Evolutionary conservation across 2,113 vertebrate species (phyloP), one percentile per base, ranked within the genome.

Genomic region (Galbula dea): DNA sequence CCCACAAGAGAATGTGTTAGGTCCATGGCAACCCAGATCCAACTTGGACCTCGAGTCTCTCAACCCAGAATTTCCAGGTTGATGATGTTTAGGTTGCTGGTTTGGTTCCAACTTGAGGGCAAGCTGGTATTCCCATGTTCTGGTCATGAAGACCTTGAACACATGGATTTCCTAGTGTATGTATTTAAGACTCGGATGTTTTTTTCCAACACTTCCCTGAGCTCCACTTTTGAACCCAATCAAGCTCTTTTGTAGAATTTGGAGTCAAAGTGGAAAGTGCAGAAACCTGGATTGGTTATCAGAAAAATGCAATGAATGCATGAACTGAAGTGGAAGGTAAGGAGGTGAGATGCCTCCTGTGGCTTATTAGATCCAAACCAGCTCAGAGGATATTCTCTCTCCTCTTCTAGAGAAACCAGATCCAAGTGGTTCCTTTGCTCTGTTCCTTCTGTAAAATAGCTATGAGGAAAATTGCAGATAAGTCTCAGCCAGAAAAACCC

Each of bases 401-500:
- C 79, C 79, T 83, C 49, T 67, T 90, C 79, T 86, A 66, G 46
- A 54, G 76, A 91, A 96, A 94, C 51, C 63, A 83, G 79, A 95
- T 93, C 83, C 95, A 93, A 96, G 55, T 77, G 85, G 65, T 96
- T 93, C 94, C 93, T 95, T 89, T 91, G 37, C 93, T 94, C 79
- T 96, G 67, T 91, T 96, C 90, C 59, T 59, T 93, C 87, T 94
- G 92, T 94, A 51, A 94, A 96, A 92, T 93, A 95, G 72, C 92
- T 94, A 83, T 69, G 79, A 96, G 92, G 95, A 94, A 95, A 96
- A 96, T 89, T 96, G 54, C 92, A 95, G 90, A 80, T 39, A 86
- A 94, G 43, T 77, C 92, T 96, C 79, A 94, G 96, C 96, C 95
- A 96, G 96, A 77, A 96, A 43, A 96, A 94, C 51, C 96, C 96